Percentiles rank a stretch among this genome's conserved stretches.
These are phyloP conservation scores for Fistularia commersonii DNA, from an alignment of 2,797 vertebrate species.

Conservation along the genomic window DNA sequence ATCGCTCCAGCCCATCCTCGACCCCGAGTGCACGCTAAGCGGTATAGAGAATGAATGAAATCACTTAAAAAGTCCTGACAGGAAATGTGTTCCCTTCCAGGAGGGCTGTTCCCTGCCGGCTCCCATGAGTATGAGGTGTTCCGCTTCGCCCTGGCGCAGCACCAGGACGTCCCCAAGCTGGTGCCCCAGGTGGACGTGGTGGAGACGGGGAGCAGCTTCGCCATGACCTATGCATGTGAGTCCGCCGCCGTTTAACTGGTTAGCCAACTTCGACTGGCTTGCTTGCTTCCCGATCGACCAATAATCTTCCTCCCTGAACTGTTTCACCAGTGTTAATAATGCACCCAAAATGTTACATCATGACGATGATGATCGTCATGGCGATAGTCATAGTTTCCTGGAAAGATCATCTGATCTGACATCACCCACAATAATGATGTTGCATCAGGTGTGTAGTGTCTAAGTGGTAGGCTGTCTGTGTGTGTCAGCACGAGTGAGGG, in stretches of 20 bases:
- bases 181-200: slow-evolving; percentile 98
- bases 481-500: no score
- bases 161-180: slow-evolving; percentile 92
- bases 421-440: no score
- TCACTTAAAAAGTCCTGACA: not conserved
- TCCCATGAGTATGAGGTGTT: slow-evolving; percentile 98
- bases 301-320: slow-evolving; percentile 9
- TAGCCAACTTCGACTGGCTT: not conserved
- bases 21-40: not conserved
- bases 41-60: not conserved
- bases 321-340: no score
- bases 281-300: not conserved
- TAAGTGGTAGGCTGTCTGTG: no score
- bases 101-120: slow-evolving; percentile 94
- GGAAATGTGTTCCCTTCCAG: slow-evolving; percentile 55
- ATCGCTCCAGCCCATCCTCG: no score
- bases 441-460: no score
- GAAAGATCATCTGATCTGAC: no score
- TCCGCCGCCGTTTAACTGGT: not conserved
- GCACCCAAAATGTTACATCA: no score
- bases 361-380: no score
- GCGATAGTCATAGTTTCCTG: no score
- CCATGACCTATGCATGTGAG: slow-evolving; percentile 96
- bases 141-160: slow-evolving; percentile 89
- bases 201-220: slow-evolving; percentile 95